phyloP scores from a whole-genome alignment of 2,113 vertebrate genomes.

The Eptesicus fuscus region DNA sequence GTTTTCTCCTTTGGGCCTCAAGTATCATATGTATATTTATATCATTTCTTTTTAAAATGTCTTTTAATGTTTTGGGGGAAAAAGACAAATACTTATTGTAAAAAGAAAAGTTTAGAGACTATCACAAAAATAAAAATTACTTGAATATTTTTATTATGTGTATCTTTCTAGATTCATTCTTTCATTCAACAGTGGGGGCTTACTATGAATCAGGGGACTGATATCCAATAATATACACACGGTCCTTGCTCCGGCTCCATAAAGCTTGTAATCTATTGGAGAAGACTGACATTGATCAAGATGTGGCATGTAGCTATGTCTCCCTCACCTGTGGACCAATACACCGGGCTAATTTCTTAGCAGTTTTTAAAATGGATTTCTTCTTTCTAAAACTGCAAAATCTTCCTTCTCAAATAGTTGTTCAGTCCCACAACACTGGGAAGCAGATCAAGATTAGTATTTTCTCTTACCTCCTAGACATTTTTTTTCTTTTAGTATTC shows the following conservation, averaged over 20 bases:
- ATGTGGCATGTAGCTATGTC: not conserved
- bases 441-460: not conserved
- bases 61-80: not conserved
- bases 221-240: not conserved
- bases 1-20: not conserved
- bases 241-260: not conserved
- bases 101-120: constrained; percentile 2
- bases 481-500: not conserved
- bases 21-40: not conserved
- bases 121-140: not conserved
- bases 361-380: not conserved
- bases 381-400: not conserved
- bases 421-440: not conserved
- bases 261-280: not conserved
- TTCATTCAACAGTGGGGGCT: not conserved
- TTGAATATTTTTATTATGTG: not conserved
- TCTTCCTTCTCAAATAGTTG: not conserved
- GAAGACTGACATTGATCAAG: not conserved
- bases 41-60: not conserved
- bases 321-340: not conserved
- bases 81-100: not conserved
- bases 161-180: not conserved
- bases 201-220: not conserved
- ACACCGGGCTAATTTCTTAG: not conserved
- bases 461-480: not conserved